Base-by-base conservation (phyloP, 2,888 invertebrate genomes). In the Epirrhoe tristata region DNA sequence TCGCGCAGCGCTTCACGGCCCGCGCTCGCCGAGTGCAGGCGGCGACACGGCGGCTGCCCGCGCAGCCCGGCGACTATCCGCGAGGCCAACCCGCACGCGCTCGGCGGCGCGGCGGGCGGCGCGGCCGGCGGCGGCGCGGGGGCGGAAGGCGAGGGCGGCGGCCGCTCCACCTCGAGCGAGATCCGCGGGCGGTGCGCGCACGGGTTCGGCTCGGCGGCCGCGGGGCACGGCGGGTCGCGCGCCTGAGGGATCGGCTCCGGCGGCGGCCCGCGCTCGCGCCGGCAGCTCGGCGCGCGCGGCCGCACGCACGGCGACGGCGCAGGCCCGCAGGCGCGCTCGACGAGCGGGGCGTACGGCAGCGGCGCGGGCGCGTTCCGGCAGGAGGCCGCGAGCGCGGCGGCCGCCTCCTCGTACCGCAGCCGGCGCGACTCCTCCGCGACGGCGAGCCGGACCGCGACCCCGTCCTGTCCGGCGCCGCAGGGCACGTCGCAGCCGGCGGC, bases 111-210 rank as follows among this genome's bases (percentile, higher is more conserved):
- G 55, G 43, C 36, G 55, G 39, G 58, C 12, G 6, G 50, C 1
- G 16, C 43, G 16, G 54, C 50, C 10, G 51, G 16, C 2, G 17
- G 4, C 10, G 58, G 16, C 17, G 46, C 17, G 57, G 62, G 70
- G 24, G 16, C 43, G 14, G 54, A 54, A 6, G 51, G 24, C 2
- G 17, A 1, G 8, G 58, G 16, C 17, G 46, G 16, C 57, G 62
- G 70, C 32, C 88, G 84, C 36, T 87, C 83, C 24, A 87, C 75
- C 56, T 84, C 79, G 6, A 85, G 36, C 36, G 87, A 69, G 1
- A 82, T 67, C 14, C 82, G 82, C 1, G 86, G 85, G 0, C 74
- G 78, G 63, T 87, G 84, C n/a, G 80, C 81, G 74, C 88, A 88
- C 12, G 85, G 84, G 69, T 87, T 83, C 10, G 80, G 1, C 46